Base-by-base conservation (phyloP, 2,888 invertebrate genomes). In the Neoscelio sp. region DNA sequence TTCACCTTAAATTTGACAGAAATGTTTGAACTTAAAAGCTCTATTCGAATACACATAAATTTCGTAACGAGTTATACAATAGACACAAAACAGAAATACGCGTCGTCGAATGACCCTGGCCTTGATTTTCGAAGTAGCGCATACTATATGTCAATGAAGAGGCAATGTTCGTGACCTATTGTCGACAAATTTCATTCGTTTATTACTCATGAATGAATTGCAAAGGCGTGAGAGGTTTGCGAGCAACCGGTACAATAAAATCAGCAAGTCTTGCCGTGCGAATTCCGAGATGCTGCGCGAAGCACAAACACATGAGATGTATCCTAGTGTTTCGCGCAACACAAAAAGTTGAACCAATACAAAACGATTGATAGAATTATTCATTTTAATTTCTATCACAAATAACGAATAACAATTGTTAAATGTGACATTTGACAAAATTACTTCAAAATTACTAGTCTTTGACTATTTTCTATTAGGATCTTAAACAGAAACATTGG, bases 151-250 rank as follows among this genome's bases (percentile, higher is more conserved):
- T 35, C 58, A 50, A 38, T 26, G 62, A 54, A 38, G 23, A 64
- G 30, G 30, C 73, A 48, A 58, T 40, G 58, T 56, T 64, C 65
- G 48, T 58, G 74, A 65, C 65, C 50, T 48, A 50, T 58, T 46
- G 73, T 48, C 56, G 30, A 58, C 50, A 42, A 64, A 64, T 64
- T 64, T 64, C 38, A 38, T 64, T 64, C 46, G 60, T 62, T 48
- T 20, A 48, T 35, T 17, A 8, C 23, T 38, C 38, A 10, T 48
- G 62, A 48, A 64, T 64, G 62, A 28, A 64, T 38, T 48, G 38
- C 15, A 52, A 18, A 28, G 20, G 1, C 12, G 18, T 35, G 52
- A 3, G 7, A 2, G 1, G 2, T 12, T 20, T 23, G 42, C 1
- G 8, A 6, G 28, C 28, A 28, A 28, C n/a, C 28, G 2, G n/a